Base-by-base conservation (phyloP, 2,113 vertebrate genomes). In the Colistium nudipinnis region DNA sequence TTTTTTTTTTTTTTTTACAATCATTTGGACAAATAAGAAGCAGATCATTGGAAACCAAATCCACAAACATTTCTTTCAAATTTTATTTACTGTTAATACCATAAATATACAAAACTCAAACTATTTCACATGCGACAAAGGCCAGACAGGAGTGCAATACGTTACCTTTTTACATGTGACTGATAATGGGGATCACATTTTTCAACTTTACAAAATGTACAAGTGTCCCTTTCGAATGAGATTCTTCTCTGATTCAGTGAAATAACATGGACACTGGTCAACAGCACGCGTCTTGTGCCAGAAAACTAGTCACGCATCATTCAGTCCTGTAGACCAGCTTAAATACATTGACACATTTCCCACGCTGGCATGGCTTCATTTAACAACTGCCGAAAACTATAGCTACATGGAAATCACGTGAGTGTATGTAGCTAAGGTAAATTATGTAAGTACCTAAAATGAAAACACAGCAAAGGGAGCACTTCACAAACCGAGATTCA, bases 91-190 rank as follows among this genome's bases (percentile, higher is more conserved):
- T 95, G 93, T 96, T 96, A 96, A 95, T 96, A 98, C 96, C 96
- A 98, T 98, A 98, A 98, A 98, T 98, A 98, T 97, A 97, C 92
- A 98, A 97, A 98, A 97, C 92, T 94, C 91, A 94, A 96, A 91
- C 93, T 96, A 97, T 92, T 93, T 86, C 92, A 97, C 97, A 98
- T 99, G 97, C 97, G 93, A 96, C 94, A 87, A 92, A 91, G 88
- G 91, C 89, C 90, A 91, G 87, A 93, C 90, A 86, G 84, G 90
- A 94, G 92, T 94, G 94, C 90, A 92, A 95, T 94, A 87, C 91
- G 9, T 76, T 82, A 74, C 81, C 74, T 89, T 90, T 91, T 89
- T 88, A 95, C 86, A 95, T 89, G 92, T 93, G 90, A 82, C 62
- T 91, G 90, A 93, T 94, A 84, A 94, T 87, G 92, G 84, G 88